phyloP scores from a whole-genome alignment of 2,888 invertebrate genomes.

The Boloria euphrosyne region DNA sequence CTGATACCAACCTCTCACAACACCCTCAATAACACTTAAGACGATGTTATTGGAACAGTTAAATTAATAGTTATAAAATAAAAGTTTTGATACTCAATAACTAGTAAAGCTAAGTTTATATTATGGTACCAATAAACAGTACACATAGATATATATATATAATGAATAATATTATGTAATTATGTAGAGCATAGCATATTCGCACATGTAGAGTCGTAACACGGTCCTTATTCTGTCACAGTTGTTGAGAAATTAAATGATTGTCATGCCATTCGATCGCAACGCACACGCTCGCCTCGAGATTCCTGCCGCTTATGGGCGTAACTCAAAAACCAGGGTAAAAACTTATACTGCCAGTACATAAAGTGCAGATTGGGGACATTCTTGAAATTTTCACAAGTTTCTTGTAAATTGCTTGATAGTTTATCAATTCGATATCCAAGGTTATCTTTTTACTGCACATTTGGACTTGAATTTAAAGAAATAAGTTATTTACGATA shows the following conservation, averaged over 20 bases:
- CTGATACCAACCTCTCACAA: too few species aligned
- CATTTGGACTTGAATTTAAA: too few species aligned
- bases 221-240: constrained; percentile 25
- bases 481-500: too few species aligned
- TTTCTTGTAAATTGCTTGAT: background rate
- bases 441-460: too few species aligned
- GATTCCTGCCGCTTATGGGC: constrained; percentile 37
- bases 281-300: constrained; percentile 42
- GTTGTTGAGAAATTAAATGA: constrained; percentile 33
- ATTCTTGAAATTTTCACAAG: constrained; percentile 9
- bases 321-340: constrained; percentile 24
- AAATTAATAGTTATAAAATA: too few species aligned
- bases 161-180: background rate
- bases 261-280: constrained; percentile 34
- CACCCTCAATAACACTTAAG: too few species aligned
- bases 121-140: background rate
- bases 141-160: background rate
- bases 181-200: too few species aligned
- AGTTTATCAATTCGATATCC: too few species aligned
- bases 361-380: constrained; percentile 12
- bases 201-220: constrained; percentile 2
- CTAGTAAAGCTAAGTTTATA: background rate
- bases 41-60: too few species aligned
- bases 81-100: too few species aligned
- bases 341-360: constrained; percentile 13